phyloP scores from a whole-genome alignment of 2,113 vertebrate genomes.

The Coturnix japonica region DNA sequence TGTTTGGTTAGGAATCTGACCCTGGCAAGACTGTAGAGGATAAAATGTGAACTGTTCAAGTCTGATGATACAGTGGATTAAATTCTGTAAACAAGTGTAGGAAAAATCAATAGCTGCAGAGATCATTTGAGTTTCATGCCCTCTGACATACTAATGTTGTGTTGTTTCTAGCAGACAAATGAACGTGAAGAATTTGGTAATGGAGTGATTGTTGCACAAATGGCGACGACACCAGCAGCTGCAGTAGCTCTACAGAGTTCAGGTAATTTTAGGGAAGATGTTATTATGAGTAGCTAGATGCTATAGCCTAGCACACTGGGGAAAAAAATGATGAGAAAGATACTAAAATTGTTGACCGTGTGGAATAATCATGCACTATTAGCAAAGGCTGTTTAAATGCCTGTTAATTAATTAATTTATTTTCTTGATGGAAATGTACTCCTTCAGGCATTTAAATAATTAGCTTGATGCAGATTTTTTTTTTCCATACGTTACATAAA shows the following conservation, averaged over 20 bases:
- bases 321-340: background rate
- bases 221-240: constrained; percentile 88
- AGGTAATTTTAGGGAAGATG: constrained; percentile 74
- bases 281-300: background rate
- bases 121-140: background rate
- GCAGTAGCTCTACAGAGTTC: constrained; percentile 84
- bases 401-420: background rate
- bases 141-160: background rate
- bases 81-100: background rate
- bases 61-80: background rate
- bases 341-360: background rate
- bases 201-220: constrained; percentile 88
- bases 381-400: background rate
- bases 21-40: background rate
- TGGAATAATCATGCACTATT: background rate
- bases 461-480: background rate
- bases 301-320: background rate
- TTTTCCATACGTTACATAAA: background rate
- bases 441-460: background rate
- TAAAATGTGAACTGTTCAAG: background rate
- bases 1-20: background rate
- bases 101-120: constrained; percentile 2
- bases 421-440: background rate
- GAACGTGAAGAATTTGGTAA: constrained; percentile 89
- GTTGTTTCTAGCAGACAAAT: constrained; percentile 78